These are phyloP conservation scores for Bombyx huttoni DNA, from an alignment of 2,888 invertebrate species.

Conservation along the genomic window DNA sequence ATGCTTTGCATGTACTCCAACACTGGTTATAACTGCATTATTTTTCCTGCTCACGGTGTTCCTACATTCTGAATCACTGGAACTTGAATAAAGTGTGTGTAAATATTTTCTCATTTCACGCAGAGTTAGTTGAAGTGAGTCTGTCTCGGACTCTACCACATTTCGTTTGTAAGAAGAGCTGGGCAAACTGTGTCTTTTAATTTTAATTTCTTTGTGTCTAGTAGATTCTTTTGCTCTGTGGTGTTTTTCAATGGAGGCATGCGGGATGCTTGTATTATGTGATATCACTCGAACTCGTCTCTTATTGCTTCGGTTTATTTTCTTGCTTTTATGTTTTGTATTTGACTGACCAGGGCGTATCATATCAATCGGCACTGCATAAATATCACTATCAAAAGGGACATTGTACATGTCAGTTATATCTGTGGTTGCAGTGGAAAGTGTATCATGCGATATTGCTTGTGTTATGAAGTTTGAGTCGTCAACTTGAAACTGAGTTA, in stretches of 20 bases:
- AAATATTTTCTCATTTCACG: constrained; percentile 88
- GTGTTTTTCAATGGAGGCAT: constrained; percentile 27
- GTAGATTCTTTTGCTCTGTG: constrained; percentile 35
- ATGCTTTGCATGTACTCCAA: constrained; percentile 41
- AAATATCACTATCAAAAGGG: constrained; percentile 90
- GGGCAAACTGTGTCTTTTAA: constrained; percentile 79
- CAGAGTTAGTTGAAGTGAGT: constrained; percentile 85
- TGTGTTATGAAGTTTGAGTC: constrained; percentile 91
- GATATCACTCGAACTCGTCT: constrained; percentile 49
- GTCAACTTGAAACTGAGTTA: constrained; percentile 81
- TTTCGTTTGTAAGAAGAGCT: constrained; percentile 74
- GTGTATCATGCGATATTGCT: constrained; percentile 88
- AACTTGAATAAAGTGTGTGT: constrained; percentile 85
- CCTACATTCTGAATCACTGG: constrained; percentile 75
- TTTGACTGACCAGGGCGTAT: constrained; percentile 71
- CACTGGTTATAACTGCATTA: constrained; percentile 57
- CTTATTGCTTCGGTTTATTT: constrained; percentile 40
- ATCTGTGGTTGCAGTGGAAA: constrained; percentile 78
- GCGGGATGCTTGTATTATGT: constrained; percentile 27
- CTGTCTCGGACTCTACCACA: constrained; percentile 72
- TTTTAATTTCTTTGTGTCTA: constrained; percentile 49
- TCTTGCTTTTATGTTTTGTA: constrained; percentile 48
- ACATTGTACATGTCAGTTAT: constrained; percentile 90
- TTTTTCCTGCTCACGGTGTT: constrained; percentile 62
- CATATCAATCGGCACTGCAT: constrained; percentile 88